Evolutionary conservation across 2,888 invertebrate genomes (phyloP), one percentile per base, ranked within the genome.

Genomic region (Caenorhabditis sp.): DNA sequence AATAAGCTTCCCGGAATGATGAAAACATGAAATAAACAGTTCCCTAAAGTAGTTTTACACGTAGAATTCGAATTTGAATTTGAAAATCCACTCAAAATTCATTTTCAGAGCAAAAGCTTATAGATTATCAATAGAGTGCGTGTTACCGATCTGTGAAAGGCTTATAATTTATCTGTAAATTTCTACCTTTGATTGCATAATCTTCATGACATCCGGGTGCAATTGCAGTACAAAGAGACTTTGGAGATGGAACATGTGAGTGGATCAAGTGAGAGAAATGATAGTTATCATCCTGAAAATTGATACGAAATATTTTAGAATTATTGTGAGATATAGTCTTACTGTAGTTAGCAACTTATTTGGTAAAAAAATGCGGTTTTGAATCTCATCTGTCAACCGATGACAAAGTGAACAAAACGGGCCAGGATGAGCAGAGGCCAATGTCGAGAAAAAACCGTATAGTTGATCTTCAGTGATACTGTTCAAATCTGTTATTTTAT

Each of bases 361-460:
- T 5, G 74, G 75, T 12, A 53, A 63, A 21, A 76, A 49, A 1
- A 74, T 54, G n/a, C 64, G 60, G 36, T 59, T 56, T 14, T 71
- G 64, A 23, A 78, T 67, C 50, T 71, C 72, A 23, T 70, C 67
- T 2, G 67, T 57, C 38, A 80, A 70, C 14, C 78, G 64, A 54
- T 80, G 71, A 50, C 80, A 80, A 5, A 80, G 50, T 8, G 72
- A 70, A 52, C 80, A 80, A 63, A 80, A 78, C n/a, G 80, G 80
- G 17, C 80, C 80, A 21, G 73, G 70, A 63, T 80, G 71, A 3
- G 67, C 59, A 0, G 78, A 60, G 1, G 78, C 80, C 12, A 80
- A 59, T 0, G 76, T 73, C 8, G 76, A 67, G 52, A 78, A 64
- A 59, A 68, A 80, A 10, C 80, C 80, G 60, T 69, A 80, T 1